phyloP scores from a whole-genome alignment of 2,797 vertebrate species.

The Aplochiton taeniatus region DNA sequence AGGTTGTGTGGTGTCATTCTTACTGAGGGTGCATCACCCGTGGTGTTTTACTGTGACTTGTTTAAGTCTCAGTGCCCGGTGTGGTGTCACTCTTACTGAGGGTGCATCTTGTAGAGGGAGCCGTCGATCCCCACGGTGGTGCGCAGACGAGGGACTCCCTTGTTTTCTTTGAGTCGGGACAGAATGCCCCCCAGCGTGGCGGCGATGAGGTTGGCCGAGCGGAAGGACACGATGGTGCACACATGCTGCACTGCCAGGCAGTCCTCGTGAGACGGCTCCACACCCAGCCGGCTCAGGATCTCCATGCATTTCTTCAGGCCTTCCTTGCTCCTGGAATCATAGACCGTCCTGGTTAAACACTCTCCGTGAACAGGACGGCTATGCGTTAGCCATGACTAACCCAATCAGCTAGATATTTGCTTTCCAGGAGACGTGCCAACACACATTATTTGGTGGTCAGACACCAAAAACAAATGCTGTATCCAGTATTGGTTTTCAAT shows the following conservation, averaged over 20 bases:
- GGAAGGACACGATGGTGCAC: constrained; percentile 94
- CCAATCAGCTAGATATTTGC: no score
- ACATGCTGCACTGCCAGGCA: constrained; percentile 94
- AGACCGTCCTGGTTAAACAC: no score
- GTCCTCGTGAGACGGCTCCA: constrained; percentile 92
- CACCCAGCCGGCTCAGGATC: constrained; percentile 88
- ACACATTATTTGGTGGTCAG: no score
- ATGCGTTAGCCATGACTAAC: no score
- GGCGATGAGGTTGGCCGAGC: constrained; percentile 93
- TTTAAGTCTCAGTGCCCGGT: no score
- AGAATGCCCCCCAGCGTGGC: constrained; percentile 88
- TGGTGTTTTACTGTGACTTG: no score
- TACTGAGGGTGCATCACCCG: constrained; percentile 86
- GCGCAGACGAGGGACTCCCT: constrained; percentile 84
- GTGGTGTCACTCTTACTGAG: constrained; percentile 82
- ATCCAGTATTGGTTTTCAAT: no score
- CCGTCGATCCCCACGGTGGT: constrained; percentile 96
- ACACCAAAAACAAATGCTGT: no score
- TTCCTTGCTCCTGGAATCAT: constrained; percentile 86
- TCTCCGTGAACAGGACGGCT: no score
- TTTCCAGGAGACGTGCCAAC: no score
- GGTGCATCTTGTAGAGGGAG: constrained; percentile 98
- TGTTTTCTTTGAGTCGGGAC: constrained; percentile 89
- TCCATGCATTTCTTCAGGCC: constrained; percentile 94
- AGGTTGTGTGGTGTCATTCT: no score